Base-by-base conservation (phyloP, 2,113 vertebrate species). In the Anhinga rufa region DNA sequence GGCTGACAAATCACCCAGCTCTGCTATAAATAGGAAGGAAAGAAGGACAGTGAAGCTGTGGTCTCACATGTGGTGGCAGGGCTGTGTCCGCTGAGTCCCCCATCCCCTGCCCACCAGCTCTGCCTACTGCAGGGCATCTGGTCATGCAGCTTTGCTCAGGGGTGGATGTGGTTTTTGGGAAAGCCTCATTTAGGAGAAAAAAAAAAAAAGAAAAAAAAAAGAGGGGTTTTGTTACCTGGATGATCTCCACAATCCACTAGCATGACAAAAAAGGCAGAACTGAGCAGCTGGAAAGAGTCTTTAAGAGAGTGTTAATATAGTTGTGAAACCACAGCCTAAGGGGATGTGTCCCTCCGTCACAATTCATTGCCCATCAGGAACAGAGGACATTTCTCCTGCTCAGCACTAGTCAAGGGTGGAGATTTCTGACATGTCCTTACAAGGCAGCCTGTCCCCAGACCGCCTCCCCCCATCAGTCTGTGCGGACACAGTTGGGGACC, bases 271-370 rank as follows among this genome's bases (percentile, higher is more conserved):
- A 54, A 52, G 31, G 16, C 46, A 82, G 65, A 66, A 91, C 32
- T 25, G 71, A 95, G 51, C n/a, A 64, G 51, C 3, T 69, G 77
- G 68, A 66, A 55, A 74, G 80, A 0, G 19, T 71, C 36, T 70
- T 86, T 77, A 40, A 32, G 46, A 24, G 10, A 17, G 46, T 58
- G 44, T 74, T 88, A 36, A 61, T 36, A 1, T 7, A 26, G 60
- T 28, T 88, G 92, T 83, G 88, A 93, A 95, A 76, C 9, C 76
- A 54, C 82, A 96, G 90, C 93, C 90, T 34, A 18, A 64, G 78
- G 61, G 61, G 14, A 79, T 2, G 0, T 1, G 9, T 89, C 32
- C 64, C 66, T 84, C 42, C 76, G 4, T 11, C 2, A 1, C 13
- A 19, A 72, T 85, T 72, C 71, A 25, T 49, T 36, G 74, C 66